Conservation (phyloP, 1,140 invertebrate species). For the Aphidius gifuensis region DNA sequence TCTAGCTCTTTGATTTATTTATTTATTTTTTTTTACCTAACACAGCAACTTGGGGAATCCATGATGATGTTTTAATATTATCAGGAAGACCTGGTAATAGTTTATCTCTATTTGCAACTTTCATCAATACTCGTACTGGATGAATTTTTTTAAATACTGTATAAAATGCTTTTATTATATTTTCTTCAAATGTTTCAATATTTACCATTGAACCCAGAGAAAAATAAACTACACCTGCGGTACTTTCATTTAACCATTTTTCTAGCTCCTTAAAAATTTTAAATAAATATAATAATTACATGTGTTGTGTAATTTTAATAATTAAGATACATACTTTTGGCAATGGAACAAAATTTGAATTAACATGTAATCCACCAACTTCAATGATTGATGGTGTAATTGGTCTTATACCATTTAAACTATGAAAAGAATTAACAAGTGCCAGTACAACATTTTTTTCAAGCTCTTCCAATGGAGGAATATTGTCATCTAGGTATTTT, state of each 20-base stretch:
- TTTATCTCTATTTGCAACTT: conserved; percentile 39
- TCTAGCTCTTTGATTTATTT: neutral
- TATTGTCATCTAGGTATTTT: conserved; percentile 16
- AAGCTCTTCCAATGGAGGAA: conserved; percentile 1
- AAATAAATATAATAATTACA: too few relatives aligned
- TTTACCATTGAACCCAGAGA: conserved; percentile 70
- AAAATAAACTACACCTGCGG: conserved; percentile 68
- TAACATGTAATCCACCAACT: conserved; percentile 60
- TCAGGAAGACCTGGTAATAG: conserved; percentile 51
- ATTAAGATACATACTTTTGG: conserved; percentile 30
- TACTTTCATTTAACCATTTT: conserved; percentile 64
- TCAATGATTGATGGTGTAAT: conserved; percentile 55
- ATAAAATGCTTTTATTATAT: conserved; percentile 33
- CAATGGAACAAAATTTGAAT: conserved; percentile 26
- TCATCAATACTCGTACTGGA: conserved; percentile 38
- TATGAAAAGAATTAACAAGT: conserved; percentile 49
- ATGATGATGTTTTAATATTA: conserved; percentile 62
- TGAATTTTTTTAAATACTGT: conserved; percentile 36
- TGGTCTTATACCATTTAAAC: conserved; percentile 52
- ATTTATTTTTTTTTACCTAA: conserved; percentile 31
- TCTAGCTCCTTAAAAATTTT: conserved; percentile 57
- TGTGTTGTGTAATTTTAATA: neutral
- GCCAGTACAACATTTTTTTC: conserved; percentile 14
- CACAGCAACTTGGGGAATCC: conserved; percentile 63
- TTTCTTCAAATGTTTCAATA: conserved; percentile 56